Base-by-base conservation (phyloP, 1,140 invertebrate genomes). In the Papilio dardanus region DNA sequence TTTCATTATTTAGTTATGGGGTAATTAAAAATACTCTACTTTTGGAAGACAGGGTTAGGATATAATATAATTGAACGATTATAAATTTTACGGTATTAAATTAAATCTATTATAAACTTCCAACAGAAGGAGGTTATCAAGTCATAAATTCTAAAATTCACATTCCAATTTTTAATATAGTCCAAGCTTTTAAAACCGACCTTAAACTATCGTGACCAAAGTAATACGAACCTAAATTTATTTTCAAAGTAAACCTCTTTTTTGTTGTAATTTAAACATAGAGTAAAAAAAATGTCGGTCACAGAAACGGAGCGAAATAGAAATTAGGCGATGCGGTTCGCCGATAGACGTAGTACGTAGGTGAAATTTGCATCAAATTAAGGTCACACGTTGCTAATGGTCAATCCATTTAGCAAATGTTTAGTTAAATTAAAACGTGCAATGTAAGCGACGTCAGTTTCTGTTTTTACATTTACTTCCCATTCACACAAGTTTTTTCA, bases 301-400 rank as follows among this genome's bases (percentile, higher is more conserved):
- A 58, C 54, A 58, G 54, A 58, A 58, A 28, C 54, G 33, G 33
- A 68, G 19, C 33, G 66, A 68, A 37, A 21, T 37, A 68, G 66
- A 68, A 40, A 68, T 68, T 68, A 68, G 66, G 66, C 66, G 66
- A 68, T 66, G 62, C 62, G 62, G 62, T 33, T 19, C 66, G 19
- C 35, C 33, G 66, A 68, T 40, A 28, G 10, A 58, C 24, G 54
- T 30, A 68, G 66, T 80, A 74, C 16, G 68, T 66, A 66, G 73
- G 74, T 24, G 50, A 78, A 76, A 81, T 84, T 83, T 81, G 73
- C 77, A 83, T 81, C 54, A 78, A 81, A 84, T 86, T 86, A 84
- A 84, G 84, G 84, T 81, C 82, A 81, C 81, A 81, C 30, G 40
- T 54, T 68, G 75, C 77, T 82, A 78, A 81, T 81, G 78, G 81